Conservation (phyloP, 2,113 vertebrate genomes). For the Pachyramphus minor region DNA sequence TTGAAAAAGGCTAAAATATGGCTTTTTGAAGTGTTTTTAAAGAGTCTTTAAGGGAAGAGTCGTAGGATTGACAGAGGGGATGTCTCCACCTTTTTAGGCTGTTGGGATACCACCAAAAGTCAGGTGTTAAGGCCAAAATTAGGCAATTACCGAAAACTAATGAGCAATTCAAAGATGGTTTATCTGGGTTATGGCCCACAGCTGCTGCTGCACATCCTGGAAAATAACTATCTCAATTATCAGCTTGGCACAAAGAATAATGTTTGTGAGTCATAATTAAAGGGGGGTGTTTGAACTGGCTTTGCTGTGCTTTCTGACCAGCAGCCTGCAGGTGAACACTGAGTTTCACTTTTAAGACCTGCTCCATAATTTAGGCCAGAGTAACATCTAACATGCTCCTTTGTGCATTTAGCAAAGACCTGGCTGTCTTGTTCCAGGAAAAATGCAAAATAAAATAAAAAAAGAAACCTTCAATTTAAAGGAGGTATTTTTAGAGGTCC, state of each 20-base stretch:
- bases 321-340: constrained; percentile 40
- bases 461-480: neutral
- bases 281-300: neutral
- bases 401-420: neutral
- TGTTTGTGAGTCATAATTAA: constrained; percentile 55
- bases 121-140: constrained; percentile 28
- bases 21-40: neutral
- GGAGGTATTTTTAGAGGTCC: constrained; percentile 1
- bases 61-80: neutral
- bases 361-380: constrained; percentile 34
- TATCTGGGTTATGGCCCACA: constrained; percentile 36
- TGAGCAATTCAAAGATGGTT: neutral
- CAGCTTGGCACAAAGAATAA: constrained; percentile 52
- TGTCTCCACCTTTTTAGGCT: neutral
- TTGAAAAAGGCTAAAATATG: neutral
- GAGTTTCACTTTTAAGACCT: neutral
- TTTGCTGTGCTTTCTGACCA: constrained; percentile 41
- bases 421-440: neutral
- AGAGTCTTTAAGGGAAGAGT: neutral
- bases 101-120: neutral
- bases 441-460: neutral
- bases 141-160: constrained; percentile 52
- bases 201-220: constrained; percentile 28
- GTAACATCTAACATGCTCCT: neutral
- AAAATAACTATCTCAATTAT: constrained; percentile 63